A percentile compares a stretch with the other conserved stretches of the same genome.
phyloP scores from a whole-genome alignment of 2,888 invertebrate species.

The Adelognathus sp. region DNA sequence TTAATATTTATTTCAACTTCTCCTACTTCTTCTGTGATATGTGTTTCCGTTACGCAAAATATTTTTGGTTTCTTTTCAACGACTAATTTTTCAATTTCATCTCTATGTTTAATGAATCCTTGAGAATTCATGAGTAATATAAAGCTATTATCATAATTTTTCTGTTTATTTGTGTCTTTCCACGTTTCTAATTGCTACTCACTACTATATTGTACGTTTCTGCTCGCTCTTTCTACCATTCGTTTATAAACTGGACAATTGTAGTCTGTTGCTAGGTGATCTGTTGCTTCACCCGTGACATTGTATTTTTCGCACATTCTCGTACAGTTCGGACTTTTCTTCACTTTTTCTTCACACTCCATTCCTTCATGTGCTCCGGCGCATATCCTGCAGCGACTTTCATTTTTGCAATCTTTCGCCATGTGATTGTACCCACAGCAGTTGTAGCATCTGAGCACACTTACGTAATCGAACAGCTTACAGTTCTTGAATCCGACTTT shows the following conservation, averaged over 20 bases:
- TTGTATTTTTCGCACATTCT: background rate
- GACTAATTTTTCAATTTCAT: conserved; percentile 10
- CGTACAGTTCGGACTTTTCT: background rate
- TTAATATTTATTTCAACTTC: conserved; percentile 14
- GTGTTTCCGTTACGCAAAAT: conserved; percentile 33
- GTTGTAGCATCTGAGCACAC: conserved; percentile 36
- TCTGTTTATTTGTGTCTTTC: background rate
- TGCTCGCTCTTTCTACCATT: background rate
- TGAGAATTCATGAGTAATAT: conserved; percentile 10
- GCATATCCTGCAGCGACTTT: background rate
- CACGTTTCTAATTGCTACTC: conserved; percentile 14
- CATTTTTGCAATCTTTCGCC: background rate
- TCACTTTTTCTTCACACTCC: background rate
- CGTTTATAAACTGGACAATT: background rate
- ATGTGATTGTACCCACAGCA: background rate
- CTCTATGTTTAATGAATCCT: conserved; percentile 7
- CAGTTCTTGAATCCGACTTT: conserved; percentile 15
- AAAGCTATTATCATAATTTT: background rate
- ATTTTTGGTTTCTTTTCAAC: conserved; percentile 2
- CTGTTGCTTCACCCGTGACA: background rate
- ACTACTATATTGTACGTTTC: background rate
- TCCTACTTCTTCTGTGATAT: conserved; percentile 9
- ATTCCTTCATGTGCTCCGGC: background rate
- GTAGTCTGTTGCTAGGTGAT: background rate
- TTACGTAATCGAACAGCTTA: conserved; percentile 26